Percentiles rank a stretch among this genome's conserved stretches.
phyloP scores from a whole-genome alignment of 2,113 vertebrate genomes.

The Felis chaus region DNA sequence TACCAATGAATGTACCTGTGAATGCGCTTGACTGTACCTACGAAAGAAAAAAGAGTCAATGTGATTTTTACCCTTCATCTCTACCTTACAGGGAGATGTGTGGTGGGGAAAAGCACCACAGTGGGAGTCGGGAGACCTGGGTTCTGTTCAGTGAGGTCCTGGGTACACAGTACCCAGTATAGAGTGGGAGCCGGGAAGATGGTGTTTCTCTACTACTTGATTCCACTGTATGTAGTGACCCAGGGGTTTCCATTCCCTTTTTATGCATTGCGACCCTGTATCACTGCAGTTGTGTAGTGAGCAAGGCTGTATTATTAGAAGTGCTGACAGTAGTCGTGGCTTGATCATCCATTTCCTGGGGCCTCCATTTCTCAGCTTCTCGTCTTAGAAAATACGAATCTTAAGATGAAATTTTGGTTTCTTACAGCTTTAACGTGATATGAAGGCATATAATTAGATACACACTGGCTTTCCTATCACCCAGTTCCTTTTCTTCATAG shows the following conservation, averaged over 20 bases:
- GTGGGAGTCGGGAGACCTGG: background rate
- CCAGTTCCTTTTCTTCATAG: background rate
- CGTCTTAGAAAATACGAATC: background rate
- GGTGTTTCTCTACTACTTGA: background rate
- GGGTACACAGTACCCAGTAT: background rate
- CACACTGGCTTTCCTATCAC: accelerated
- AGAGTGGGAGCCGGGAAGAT: background rate
- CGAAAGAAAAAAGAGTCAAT: background rate
- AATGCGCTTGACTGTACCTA: background rate
- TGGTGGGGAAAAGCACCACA: background rate
- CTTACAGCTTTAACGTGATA: background rate
- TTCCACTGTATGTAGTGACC: accelerated
- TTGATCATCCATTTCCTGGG: background rate
- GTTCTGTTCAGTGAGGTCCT: background rate
- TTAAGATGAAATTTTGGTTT: background rate
- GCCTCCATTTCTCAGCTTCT: background rate
- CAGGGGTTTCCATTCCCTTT: accelerated
- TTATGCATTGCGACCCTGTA: accelerated
- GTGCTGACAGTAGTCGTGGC: background rate
- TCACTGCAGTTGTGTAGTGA: no score
- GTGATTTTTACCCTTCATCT: background rate
- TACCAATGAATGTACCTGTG: background rate
- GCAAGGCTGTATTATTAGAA: background rate
- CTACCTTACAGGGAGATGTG: background rate
- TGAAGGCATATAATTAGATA: background rate